phyloP scores from a whole-genome alignment of 2,888 invertebrate genomes.

The Microctonus aethiopoides region DNA sequence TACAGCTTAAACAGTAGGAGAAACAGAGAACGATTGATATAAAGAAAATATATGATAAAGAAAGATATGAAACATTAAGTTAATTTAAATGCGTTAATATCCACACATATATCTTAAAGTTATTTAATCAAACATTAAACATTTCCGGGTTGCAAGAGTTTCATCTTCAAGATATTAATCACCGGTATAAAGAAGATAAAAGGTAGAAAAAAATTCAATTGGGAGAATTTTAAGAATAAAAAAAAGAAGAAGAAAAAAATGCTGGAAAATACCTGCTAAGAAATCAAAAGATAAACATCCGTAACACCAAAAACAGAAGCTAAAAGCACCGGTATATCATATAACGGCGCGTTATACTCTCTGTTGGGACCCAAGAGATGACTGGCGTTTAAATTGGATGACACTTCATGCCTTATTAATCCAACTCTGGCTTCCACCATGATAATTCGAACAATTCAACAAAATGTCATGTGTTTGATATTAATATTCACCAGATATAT shows the following conservation, averaged over 20 bases:
- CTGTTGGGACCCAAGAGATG: not conserved
- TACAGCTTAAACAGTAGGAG: not conserved
- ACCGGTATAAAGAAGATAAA: not conserved
- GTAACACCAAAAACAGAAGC: constrained; percentile 60
- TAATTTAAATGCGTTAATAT: constrained; percentile 16
- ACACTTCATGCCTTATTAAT: constrained; percentile 29
- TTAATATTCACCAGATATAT: too few relatives aligned
- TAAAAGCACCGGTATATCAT: constrained; percentile 50
- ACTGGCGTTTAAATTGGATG: constrained; percentile 33
- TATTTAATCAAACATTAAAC: constrained; percentile 7
- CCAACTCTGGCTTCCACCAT: not conserved
- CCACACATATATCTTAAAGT: not conserved
- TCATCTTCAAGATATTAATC: not conserved
- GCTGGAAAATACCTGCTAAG: not conserved
- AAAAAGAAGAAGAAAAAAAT: not conserved
- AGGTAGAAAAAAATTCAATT: not conserved
- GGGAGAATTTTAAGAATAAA: not conserved
- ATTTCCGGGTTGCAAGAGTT: constrained; percentile 5
- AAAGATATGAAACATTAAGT: not conserved
- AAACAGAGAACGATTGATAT: not conserved
- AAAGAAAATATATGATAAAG: not conserved
- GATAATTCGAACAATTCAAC: not conserved
- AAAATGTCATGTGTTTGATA: not conserved
- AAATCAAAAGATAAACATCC: constrained; percentile 47
- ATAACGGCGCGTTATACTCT: constrained; percentile 50